Evolutionary conservation across 1,140 invertebrate species (phyloP).

Genomic region (Odontomachus brunneus): DNA sequence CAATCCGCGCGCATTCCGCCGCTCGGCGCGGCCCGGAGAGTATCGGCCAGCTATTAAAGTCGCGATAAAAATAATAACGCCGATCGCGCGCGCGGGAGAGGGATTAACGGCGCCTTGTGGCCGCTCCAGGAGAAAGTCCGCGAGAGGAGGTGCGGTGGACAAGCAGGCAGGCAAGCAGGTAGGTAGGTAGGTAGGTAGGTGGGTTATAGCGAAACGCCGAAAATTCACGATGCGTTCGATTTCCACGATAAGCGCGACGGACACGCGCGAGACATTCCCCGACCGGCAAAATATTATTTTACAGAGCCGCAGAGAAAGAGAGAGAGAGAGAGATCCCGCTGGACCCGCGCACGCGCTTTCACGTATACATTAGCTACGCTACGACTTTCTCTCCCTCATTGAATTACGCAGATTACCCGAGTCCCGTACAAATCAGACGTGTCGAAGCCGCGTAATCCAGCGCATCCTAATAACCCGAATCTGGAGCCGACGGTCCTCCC

Average conservation of each 20-base stretch:
- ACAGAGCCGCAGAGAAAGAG: conserved; percentile 3
- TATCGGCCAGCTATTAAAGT: conserved; percentile 27
- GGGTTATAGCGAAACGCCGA: conserved; percentile 26
- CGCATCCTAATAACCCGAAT: conserved; percentile 30
- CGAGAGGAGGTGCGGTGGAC: background rate
- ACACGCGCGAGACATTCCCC: background rate
- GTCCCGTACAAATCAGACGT: conserved; percentile 47
- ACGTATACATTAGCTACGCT: background rate
- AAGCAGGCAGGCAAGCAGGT: too few relatives aligned
- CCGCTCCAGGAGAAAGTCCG: conserved; percentile 33
- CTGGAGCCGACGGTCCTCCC: background rate
- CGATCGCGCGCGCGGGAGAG: conserved; percentile 6
- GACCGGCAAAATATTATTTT: conserved; percentile 44
- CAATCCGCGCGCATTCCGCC: conserved; percentile 12
- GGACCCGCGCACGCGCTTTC: too few relatives aligned
- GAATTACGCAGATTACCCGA: conserved; percentile 52
- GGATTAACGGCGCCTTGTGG: conserved; percentile 35
- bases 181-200: too few relatives aligned
- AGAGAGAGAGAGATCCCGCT: too few relatives aligned
- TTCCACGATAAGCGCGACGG: conserved; percentile 40
- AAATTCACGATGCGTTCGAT: conserved; percentile 49
- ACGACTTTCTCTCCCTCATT: conserved; percentile 49
- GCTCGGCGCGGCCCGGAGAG: background rate
- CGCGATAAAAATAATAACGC: conserved; percentile 54
- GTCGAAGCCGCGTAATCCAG: conserved; percentile 18